Base-by-base conservation (phyloP, 2,113 vertebrate genomes). In the Heterochromis multidens region DNA sequence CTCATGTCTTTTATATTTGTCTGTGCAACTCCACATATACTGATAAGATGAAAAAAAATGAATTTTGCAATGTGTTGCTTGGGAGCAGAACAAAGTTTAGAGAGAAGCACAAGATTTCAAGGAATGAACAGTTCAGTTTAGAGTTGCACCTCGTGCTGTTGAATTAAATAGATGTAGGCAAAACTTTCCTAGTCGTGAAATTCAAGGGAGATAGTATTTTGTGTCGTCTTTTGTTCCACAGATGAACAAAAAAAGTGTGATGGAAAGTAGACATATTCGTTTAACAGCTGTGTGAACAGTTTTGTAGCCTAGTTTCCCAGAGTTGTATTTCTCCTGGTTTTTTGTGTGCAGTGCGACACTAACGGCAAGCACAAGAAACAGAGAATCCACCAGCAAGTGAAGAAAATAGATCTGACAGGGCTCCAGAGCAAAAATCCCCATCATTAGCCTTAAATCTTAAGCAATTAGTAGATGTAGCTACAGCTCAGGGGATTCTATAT, bases 381-480 rank as follows among this genome's bases (percentile, higher is more conserved):
- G 31, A 80, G 80, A 72, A 60, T 84, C 72, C 57, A 82, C 78
- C 29, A 40, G 79, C 78, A 59, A 79, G 58, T 82, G 63, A 86
- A 79, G 35, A 87, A 92, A 85, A 70, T 9, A 85, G 65, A 87
- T 88, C 79, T 86, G 81, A 85, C 83, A 83, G 6, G n/a, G 37
- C 81, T 89, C 67, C 70, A 72, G 70, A 90, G 80, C 60, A 80
- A 60, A 87, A 88, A 90, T 62, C 77, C 60, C 54, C 35, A 81
- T 81, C 85, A 85, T 93, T 91, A 89, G 82, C 77, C 61, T 86
- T 87, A 87, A 92, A 93, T 87, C 81, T 88, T 46, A 80, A 89
- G 87, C 94, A 93, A 91, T 93, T 95, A 91, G 87, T 79, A 88
- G 83, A 87, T 49, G 61, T 61, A 86, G 76, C 82, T 40, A 13